Conservation (phyloP, 1,140 invertebrate genomes). For the Pygmarrhopalites habei region DNA sequence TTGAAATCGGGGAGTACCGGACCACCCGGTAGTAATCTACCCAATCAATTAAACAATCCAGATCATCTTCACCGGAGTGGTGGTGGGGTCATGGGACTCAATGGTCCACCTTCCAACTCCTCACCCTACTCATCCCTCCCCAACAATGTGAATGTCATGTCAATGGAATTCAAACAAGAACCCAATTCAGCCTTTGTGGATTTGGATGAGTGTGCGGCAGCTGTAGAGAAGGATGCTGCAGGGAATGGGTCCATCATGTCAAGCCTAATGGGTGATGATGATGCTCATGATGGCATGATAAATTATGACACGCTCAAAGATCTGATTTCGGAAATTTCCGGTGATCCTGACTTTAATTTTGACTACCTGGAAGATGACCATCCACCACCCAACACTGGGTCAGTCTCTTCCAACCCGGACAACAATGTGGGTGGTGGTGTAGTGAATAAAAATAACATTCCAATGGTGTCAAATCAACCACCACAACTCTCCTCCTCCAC, state of each 20-base stretch:
- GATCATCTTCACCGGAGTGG: not conserved
- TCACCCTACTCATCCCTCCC: constrained; percentile 41
- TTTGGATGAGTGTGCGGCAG: constrained; percentile 67
- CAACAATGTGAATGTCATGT: not conserved
- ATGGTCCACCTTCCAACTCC: constrained; percentile 28
- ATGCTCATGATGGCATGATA: constrained; percentile 69
- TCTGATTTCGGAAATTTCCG: constrained; percentile 76
- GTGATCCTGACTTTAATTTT: constrained; percentile 66
- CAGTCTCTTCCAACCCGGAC: too few species aligned
- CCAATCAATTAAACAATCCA: not conserved
- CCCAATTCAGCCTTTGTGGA: constrained; percentile 67
- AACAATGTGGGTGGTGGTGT: not conserved
- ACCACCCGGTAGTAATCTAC: not conserved
- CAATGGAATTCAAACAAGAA: constrained; percentile 75
- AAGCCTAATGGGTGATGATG: constrained; percentile 71
- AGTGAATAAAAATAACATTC: not conserved
- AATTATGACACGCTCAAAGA: constrained; percentile 77
- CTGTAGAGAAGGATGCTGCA: constrained; percentile 68
- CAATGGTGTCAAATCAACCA: not conserved
- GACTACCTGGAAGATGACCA: constrained; percentile 56
- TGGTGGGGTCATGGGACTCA: constrained; percentile 18
- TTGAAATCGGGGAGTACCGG: not conserved
- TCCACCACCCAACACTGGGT: not conserved
- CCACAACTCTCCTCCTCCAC: not conserved
- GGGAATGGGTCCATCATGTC: constrained; percentile 59